A percentile compares a stretch with the other conserved stretches of the same genome.
Evolutionary conservation across 2,888 invertebrate species (phyloP).

Genomic region (Stramonita haemastoma): DNA sequence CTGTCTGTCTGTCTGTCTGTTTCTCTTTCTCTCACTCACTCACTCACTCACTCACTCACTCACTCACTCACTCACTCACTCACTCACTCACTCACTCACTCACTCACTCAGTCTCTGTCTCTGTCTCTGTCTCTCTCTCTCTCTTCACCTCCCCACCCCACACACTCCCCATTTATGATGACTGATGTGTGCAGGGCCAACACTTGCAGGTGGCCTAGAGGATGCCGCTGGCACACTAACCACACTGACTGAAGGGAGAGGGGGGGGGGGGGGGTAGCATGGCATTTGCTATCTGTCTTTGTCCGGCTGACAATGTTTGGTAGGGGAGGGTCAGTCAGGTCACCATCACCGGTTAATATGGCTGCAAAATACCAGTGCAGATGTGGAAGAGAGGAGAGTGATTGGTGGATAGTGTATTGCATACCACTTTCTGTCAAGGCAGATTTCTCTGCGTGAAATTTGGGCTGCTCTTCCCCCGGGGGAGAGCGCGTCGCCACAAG

Average conservation of each 20-base stretch:
- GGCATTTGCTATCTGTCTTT: constrained; percentile 2
- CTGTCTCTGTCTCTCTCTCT: not conserved
- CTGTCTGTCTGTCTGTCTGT: not conserved
- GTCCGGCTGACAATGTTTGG: not conserved
- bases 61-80: not conserved
- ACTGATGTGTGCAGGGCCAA: no score
- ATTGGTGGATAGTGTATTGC: no score
- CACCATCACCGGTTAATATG: not conserved
- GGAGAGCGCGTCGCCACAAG: no score
- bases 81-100: not conserved
- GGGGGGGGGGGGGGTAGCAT: not conserved
- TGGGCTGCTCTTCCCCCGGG: no score
- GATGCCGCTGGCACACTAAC: no score
- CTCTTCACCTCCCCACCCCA: not conserved
- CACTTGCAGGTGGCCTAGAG: no score
- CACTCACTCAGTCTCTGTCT: not conserved
- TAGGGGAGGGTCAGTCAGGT: constrained; percentile 1
- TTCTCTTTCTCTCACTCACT: not conserved
- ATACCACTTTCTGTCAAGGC: no score
- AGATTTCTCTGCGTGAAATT: no score
- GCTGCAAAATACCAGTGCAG: no score
- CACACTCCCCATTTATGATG: not conserved
- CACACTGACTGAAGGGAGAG: not conserved
- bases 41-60: not conserved
- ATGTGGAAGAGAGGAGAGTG: no score